Evolutionary conservation across 1,140 invertebrate genomes (phyloP), one percentile per base, ranked within the genome.

Genomic region (Drosophila arawakana): DNA sequence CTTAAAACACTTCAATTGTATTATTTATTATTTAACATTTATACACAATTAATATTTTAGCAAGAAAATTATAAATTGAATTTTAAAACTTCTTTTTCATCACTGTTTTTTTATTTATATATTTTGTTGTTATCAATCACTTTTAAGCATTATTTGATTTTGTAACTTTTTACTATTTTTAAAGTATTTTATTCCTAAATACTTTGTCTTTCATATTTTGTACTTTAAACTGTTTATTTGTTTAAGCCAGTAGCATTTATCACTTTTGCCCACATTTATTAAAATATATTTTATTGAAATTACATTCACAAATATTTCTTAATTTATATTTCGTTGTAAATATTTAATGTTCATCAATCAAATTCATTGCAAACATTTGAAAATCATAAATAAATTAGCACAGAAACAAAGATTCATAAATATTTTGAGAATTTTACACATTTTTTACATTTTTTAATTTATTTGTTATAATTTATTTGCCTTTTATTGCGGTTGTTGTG

Each of bases 401-500:
- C 25, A 30, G 25, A 30, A 30, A 30, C 25, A 63, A 7, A 50
- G 52, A 15, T 44, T 25, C 13, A 6, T 34, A 47, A 50, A 37
- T 41, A 44, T 11, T 35, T 30, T 1, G 10, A n/a, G 9, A 67
- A 54, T 55, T 10, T 57, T 18, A 8, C 41, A 68, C 34, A 44
- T 34, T 44, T 54, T 63, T 37, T 49, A 8, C 9, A 34, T 34
- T 52, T 15, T 11, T 54, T 44, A 35, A 69, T 49, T 39, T 10
- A 11, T 11, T 54, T 44, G 15, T 73, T 49, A 34, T 10, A 11
- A 52, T 60, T 55, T 34, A 47, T 55, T 69, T 73, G 43, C 66
- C 49, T 68, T 67, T 73, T 59, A 35, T 73, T 60, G 44, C 47
- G 18, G 46, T 41, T 67, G 49, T 10, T 71, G 60, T 15, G 57